Conservation (phyloP, 1,140 invertebrate genomes). For the Dysdera silvatica region DNA sequence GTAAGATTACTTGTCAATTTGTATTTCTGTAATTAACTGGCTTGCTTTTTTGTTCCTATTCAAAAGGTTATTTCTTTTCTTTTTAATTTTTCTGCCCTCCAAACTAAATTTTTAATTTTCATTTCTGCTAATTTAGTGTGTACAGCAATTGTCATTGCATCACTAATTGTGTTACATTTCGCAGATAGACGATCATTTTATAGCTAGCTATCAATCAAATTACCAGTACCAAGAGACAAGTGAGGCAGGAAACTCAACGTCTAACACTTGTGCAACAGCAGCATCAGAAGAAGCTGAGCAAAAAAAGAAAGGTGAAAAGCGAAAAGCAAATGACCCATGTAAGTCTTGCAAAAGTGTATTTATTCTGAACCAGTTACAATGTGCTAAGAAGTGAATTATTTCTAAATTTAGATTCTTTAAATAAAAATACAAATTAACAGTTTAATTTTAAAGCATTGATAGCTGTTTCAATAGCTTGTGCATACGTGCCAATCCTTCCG, state of each 20-base stretch:
- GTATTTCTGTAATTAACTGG: too few species aligned
- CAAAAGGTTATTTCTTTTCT: too few species aligned
- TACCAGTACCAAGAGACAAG: constrained; percentile 62
- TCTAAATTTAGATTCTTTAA: neutral
- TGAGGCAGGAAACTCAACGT: constrained; percentile 39
- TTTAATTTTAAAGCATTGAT: neutral
- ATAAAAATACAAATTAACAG: neutral
- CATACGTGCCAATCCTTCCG: too few species aligned
- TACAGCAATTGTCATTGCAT: too few species aligned
- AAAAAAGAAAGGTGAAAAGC: constrained; percentile 20
- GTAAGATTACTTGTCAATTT: too few species aligned
- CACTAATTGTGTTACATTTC: neutral
- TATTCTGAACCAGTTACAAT: neutral
- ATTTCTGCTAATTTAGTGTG: too few species aligned
- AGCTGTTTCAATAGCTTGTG: too few species aligned
- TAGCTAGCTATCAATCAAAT: constrained; percentile 90
- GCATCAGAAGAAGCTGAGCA: constrained; percentile 28
- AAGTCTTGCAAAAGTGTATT: neutral
- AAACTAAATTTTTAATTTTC: neutral
- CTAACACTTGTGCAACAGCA: constrained; percentile 29
- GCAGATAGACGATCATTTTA: constrained; percentile 88
- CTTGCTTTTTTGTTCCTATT: too few species aligned
- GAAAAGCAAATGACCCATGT: constrained; percentile 31
- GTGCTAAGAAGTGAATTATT: neutral
- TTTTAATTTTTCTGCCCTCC: neutral